These are phyloP conservation scores for Nycticebus coucang DNA, from an alignment of 2,113 vertebrate species.

Conservation along the genomic window DNA sequence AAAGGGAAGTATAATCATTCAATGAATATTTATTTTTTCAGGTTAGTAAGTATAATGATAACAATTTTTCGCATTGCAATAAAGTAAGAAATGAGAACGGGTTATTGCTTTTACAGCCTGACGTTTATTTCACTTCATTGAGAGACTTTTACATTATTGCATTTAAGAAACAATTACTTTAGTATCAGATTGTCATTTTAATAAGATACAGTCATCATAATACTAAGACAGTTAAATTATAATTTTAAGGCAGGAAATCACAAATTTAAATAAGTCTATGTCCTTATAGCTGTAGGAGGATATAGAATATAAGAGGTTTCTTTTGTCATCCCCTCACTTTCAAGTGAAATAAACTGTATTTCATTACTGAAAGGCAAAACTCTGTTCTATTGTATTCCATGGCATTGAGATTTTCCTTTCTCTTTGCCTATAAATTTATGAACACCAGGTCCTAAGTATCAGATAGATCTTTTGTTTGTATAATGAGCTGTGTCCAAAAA, in stretches of 20 bases:
- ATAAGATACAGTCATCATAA: slow-evolving; percentile 52
- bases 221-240: slow-evolving; percentile 43
- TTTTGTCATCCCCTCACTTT: not conserved
- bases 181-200: slow-evolving; percentile 52
- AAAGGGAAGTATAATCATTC: slow-evolving; percentile 49
- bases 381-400: not conserved
- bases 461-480: not conserved
- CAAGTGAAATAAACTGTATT: not conserved
- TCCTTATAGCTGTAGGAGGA: not conserved
- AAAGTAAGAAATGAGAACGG: slow-evolving; percentile 40
- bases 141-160: slow-evolving; percentile 54
- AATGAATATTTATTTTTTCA: slow-evolving; percentile 70
- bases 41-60: slow-evolving; percentile 64
- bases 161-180: slow-evolving; percentile 66
- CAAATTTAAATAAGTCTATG: slow-evolving; percentile 32
- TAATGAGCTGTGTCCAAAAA: not conserved
- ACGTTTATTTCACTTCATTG: slow-evolving; percentile 59
- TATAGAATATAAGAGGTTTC: not conserved
- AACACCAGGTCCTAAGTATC: not conserved
- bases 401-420: not conserved
- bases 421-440: not conserved
- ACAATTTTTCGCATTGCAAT: slow-evolving; percentile 61
- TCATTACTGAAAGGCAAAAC: not conserved
- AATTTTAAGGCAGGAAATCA: slow-evolving; percentile 20
- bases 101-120: slow-evolving; percentile 62